Evolutionary conservation across 2,888 invertebrate species (phyloP).

Genomic region (Incurvaria masculella): DNA sequence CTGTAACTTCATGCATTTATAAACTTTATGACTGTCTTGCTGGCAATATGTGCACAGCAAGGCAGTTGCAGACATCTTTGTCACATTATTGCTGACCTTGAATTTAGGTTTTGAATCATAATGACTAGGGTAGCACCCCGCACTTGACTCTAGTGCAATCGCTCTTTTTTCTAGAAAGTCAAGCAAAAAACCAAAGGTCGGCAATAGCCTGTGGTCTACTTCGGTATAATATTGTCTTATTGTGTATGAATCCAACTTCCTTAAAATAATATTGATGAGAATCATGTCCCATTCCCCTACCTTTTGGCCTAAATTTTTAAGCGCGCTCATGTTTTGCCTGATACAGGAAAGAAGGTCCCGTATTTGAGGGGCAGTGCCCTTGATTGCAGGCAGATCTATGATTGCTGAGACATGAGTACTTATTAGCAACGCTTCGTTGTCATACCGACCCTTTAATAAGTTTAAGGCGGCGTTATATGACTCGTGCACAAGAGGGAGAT

Average conservation of each 20-base stretch:
- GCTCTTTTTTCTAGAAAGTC: too few species aligned
- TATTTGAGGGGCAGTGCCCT: not conserved
- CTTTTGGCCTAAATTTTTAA: not conserved
- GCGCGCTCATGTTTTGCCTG: not conserved
- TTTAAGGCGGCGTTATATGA: conserved; percentile 9
- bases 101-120: too few species aligned
- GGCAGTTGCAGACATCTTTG: too few species aligned
- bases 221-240: not conserved
- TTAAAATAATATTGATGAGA: not conserved
- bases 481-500: conserved; percentile 9
- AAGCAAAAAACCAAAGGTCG: too few species aligned
- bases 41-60: too few species aligned
- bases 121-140: too few species aligned
- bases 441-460: conserved; percentile 10
- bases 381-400: conserved; percentile 3
- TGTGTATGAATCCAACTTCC: not conserved
- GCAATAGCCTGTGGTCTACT: too few species aligned
- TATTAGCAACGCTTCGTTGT: conserved; percentile 8
- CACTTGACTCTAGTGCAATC: too few species aligned
- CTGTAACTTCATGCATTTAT: too few species aligned
- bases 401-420: conserved; percentile 7
- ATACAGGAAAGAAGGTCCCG: not conserved
- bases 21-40: too few species aligned
- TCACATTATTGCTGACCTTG: too few species aligned
- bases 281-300: not conserved